phyloP scores from a whole-genome alignment of 2,888 invertebrate species.

The Meloe dianella region DNA sequence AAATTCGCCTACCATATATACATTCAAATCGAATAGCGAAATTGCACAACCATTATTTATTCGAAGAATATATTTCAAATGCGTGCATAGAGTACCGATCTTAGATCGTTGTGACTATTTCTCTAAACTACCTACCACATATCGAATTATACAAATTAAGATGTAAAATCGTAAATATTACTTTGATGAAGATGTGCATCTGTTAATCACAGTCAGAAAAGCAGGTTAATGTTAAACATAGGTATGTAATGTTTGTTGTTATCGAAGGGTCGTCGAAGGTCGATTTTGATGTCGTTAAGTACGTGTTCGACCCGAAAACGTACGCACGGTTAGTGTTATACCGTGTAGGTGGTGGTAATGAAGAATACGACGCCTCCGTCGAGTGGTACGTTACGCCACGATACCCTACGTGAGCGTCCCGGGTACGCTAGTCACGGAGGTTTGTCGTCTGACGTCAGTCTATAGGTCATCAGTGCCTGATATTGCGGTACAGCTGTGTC shows the following conservation, averaged over 20 bases:
- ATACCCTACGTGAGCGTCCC: conserved; percentile 46
- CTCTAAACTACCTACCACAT: not conserved
- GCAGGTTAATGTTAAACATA: not conserved
- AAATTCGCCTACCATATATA: conserved; percentile 35
- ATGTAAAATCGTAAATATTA: not conserved
- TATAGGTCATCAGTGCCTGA: conserved; percentile 55
- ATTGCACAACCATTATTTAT: conserved; percentile 30
- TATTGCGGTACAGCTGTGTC: conserved; percentile 57
- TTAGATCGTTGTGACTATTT: not conserved
- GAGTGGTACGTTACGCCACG: conserved; percentile 40
- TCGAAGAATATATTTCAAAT: conserved; percentile 20
- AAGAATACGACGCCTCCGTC: conserved; percentile 32
- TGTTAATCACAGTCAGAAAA: not conserved
- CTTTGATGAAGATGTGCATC: not conserved
- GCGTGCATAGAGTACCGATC: conserved; percentile 14
- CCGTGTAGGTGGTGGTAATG: conserved; percentile 29
- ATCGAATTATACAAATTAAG: not conserved
- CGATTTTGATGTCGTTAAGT: conserved; percentile 18
- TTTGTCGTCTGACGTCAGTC: conserved; percentile 54
- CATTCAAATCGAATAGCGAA: conserved; percentile 28
- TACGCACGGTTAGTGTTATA: conserved; percentile 20
- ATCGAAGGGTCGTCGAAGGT: conserved; percentile 6
- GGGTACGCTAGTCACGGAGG: conserved; percentile 54
- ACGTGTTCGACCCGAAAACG: conserved; percentile 29
- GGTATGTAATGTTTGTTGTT: not conserved